Conservation (phyloP, 2,888 invertebrate species). For the Erpobdella octoculata region DNA sequence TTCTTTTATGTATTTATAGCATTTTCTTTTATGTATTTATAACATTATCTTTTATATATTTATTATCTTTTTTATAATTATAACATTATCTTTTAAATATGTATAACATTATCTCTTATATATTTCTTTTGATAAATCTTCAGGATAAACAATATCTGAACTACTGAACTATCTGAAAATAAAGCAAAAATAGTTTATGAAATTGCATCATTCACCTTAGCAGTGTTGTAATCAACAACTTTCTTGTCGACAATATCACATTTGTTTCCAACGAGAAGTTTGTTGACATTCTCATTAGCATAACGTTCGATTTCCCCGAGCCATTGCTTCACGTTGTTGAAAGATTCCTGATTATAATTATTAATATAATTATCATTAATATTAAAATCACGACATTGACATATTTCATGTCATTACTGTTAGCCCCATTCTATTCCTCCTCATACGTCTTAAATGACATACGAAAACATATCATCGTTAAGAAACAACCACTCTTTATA, state of each 20-base stretch:
- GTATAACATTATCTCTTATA: background rate
- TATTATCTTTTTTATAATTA: background rate
- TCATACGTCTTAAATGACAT: background rate
- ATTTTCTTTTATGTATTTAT: background rate
- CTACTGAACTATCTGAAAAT: background rate
- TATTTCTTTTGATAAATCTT: too few relatives aligned
- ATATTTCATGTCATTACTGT: background rate
- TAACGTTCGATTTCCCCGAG: slow-evolving; percentile 99
- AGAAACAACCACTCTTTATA: background rate
- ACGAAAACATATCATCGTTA: background rate
- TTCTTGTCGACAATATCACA: slow-evolving; percentile 95
- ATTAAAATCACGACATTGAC: background rate
- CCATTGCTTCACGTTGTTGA: slow-evolving; percentile 99
- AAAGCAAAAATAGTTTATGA: background rate
- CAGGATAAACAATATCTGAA: background rate
- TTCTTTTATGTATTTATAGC: background rate
- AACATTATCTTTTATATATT: background rate
- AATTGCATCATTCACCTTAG: slow-evolving; percentile 59
- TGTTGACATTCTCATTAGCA: slow-evolving; percentile 98
- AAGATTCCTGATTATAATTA: slow-evolving; percentile 65
- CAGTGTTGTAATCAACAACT: slow-evolving; percentile 92
- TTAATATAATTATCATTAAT: background rate
- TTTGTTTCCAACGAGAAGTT: slow-evolving; percentile 97
- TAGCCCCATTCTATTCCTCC: background rate
- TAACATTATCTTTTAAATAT: background rate